Base-by-base conservation (phyloP, 2,888 invertebrate species). In the Sympetrum striolatum region DNA sequence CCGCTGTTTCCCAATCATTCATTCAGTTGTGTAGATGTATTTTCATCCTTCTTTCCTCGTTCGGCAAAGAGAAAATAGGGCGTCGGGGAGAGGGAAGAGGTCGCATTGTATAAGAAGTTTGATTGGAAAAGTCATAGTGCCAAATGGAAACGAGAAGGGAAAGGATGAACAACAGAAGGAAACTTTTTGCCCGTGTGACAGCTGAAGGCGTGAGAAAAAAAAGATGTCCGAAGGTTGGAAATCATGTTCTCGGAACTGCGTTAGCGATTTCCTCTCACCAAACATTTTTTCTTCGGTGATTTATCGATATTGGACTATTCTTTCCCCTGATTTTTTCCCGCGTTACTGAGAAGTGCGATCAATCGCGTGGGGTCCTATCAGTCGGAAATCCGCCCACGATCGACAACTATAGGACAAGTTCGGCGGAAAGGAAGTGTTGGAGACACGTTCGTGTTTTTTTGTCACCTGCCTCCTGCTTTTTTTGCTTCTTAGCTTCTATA, bases 91-190 rank as follows among this genome's bases (percentile, higher is more conserved):
- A 0, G 31, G 18, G 31, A 53, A 31, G 60, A 25, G 12, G 31
- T 37, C 86, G 48, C 53, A 14, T n/a, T n/a, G n/a, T n/a, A 3
- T 5, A 18, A 58, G 60, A 60, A 86, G 60, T 86, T 86, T 86
- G 86, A 86, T 86, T 86, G 86, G 86, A 86, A 86, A 86, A 86
- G 86, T 86, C 86, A 58, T 22, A 25, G 60, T 86, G 53, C 31
- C 22, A 64, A 64, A 22, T 64, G 64, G 64, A 64, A n/a, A n/a
- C 60, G 60, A 60, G n/a, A 60, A n/a, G 60, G 6, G 60, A 60
- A 4, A 0, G 25, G 73, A 73, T 31, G 73, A 31, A 73, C 25
- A 73, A 73, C 15, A 31, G 73, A 73, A 10, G 64, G 31, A 25
- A 73, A 73, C 73, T 73, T 73, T 12, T n/a, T 25, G 25, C n/a